Percentiles rank a stretch among this genome's conserved stretches.
phyloP scores from a whole-genome alignment of 2,888 invertebrate genomes.

The Diloba caeruleocephala region DNA sequence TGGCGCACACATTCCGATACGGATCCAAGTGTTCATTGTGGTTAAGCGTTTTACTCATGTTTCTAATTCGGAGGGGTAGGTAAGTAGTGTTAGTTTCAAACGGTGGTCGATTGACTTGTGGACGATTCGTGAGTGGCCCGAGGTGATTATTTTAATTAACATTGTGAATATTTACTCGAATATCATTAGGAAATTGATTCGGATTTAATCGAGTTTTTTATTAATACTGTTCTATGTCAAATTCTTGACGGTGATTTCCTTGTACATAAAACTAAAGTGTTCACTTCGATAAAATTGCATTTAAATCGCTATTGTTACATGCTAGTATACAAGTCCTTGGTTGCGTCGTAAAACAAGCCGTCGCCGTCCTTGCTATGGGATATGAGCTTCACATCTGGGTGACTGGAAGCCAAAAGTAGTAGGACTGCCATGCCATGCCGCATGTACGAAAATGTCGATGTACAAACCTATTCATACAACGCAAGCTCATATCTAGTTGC shows the following conservation, averaged over 20 bases:
- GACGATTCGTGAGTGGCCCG: constrained; percentile 75
- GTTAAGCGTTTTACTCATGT: constrained; percentile 76
- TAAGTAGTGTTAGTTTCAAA: constrained; percentile 74
- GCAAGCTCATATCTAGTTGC: no score
- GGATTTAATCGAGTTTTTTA: constrained; percentile 72
- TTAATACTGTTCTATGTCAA: constrained; percentile 68
- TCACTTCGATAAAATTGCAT: constrained; percentile 86
- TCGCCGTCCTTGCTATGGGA: no score
- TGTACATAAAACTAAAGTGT: constrained; percentile 86
- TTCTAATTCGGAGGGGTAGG: constrained; percentile 75
- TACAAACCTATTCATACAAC: no score
- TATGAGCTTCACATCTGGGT: no score
- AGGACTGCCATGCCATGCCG: no score
- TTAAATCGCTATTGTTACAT: constrained; percentile 86
- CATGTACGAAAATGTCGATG: no score
- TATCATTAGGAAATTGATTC: constrained; percentile 81
- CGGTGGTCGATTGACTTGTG: constrained; percentile 66
- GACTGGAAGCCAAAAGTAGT: no score
- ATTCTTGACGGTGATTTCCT: constrained; percentile 68
- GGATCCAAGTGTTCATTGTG: constrained; percentile 80
- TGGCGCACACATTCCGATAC: constrained; percentile 40
- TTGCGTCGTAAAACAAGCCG: constrained; percentile 63
- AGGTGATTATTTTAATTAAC: constrained; percentile 76
- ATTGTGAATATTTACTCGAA: constrained; percentile 87
- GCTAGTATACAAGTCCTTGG: constrained; percentile 69